Percentiles rank a stretch among this genome's conserved stretches.
phyloP scores from a whole-genome alignment of 2,888 invertebrate genomes.

The Lumbricus terrestris region DNA sequence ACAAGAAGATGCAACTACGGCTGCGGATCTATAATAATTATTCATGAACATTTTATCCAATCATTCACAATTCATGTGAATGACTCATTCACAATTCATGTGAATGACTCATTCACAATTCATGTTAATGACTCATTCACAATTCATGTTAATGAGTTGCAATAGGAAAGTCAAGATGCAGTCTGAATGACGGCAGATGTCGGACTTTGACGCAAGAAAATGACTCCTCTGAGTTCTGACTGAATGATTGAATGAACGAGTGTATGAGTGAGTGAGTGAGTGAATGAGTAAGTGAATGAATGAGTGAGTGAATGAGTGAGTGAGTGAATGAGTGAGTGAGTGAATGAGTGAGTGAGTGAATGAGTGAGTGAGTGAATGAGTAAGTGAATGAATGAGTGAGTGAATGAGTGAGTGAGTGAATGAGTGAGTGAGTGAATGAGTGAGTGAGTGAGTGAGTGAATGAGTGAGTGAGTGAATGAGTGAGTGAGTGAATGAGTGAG shows the following conservation, averaged over 20 bases:
- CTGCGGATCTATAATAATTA: not conserved
- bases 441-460: too few species aligned
- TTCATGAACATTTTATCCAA: not conserved
- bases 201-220: not conserved
- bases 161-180: not conserved
- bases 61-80: not conserved
- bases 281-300: not conserved
- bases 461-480: too few species aligned
- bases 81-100: not conserved
- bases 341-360: too few species aligned
- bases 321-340: too few species aligned
- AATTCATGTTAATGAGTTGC: not conserved
- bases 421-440: too few species aligned
- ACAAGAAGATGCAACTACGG: not conserved
- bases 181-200: not conserved
- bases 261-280: constrained; percentile 20
- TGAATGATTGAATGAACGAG: constrained; percentile 28
- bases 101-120: not conserved
- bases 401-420: too few species aligned
- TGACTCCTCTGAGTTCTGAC: not conserved
- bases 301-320: not conserved
- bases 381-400: too few species aligned
- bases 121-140: not conserved
- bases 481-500: too few species aligned
- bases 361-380: too few species aligned